Evolutionary conservation across 2,888 invertebrate species (phyloP), one percentile per base, ranked within the genome.

Genomic region (Danaus chrysippus): DNA sequence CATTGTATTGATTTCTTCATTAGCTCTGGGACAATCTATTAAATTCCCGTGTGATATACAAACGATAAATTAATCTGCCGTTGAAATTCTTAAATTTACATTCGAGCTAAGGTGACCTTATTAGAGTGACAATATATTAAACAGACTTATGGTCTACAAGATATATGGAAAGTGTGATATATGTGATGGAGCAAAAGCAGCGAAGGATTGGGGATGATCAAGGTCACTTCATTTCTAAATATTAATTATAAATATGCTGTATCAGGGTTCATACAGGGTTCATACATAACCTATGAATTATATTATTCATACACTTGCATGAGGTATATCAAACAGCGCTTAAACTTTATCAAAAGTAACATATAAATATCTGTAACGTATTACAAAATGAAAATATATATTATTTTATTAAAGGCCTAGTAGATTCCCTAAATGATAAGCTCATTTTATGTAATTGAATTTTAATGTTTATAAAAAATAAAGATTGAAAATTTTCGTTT

Each of bases 151-250:
- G 54, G 52, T 42, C 66, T 69, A 69, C 66, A 67, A 65, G 64
- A 64, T 58, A 63, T 65, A 69, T 76, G 73, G 73, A 75, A 70
- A 75, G 77, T 79, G 79, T 74, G 72, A 77, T 80, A 34, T 34
- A 17, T 15, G 49, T 73, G 74, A 82, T 65, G 66, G 66, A 62
- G 63, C 69, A 79, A 81, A 87, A 88, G 89, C 89, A 78, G 86
- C 82, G 83, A 85, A 83, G 83, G 82, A 65, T 83, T 79, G 81
- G 81, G 82, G 79, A 86, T 87, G 86, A 86, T 83, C 86, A 90
- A 89, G 89, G 89, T 85, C 89, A 90, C 89, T 90, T 90, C 84
- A 83, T 84, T 86, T 83, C 87, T 88, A 88, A 83, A 84, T 71
- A 80, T 86, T 86, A 85, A 78, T 82, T 75, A 79, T 82, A 85